Base-by-base conservation (phyloP, 2,797 vertebrate species). In the Taeniopygia guttata region DNA sequence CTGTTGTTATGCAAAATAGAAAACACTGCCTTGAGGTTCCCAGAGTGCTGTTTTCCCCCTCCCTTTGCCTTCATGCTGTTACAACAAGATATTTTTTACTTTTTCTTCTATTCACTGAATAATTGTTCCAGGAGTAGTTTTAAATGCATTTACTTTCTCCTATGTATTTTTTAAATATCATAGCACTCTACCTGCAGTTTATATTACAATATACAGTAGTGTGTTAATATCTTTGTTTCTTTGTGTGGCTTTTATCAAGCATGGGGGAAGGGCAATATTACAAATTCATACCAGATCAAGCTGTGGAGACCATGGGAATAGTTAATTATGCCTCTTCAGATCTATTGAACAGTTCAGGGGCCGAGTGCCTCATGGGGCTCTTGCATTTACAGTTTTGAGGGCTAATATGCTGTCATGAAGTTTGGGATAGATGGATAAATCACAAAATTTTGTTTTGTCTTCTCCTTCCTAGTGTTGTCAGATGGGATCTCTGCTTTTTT, bases 301-400 rank as follows among this genome's bases (percentile, higher is more conserved):
- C 76, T 69, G 36, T 63, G 18, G 59, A 72, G 83, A 73, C 87
- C 56, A 30, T 69, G 77, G 84, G 52, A 89, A 80, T 86, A 87
- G 79, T 58, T 93, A 75, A 91, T 94, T 81, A 89, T 59, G 43
- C 73, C 85, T 78, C 62, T 89, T 89, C 72, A 89, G 84, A 60
- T 83, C 52, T 62, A 0, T 84, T 92, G 84, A 93, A 4, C 49
- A 79, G 63, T 75, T 92, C 55, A 36, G 67, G 43, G 43, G 23
- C 51, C 17, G 43, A 70, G 56, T 81, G 79, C 54, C 68, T 92
- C 0, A 0, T 77, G 63, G 23, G 68, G 45, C 78, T 74, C 56
- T 46, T 68, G 27, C 25, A 32, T 87, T 63, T 91, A 43, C 34
- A 40, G 20, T 83, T 87, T 68, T 3, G 14, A 91, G 78, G 64